Percentiles rank a stretch among this genome's conserved stretches.
phyloP scores from a whole-genome alignment of 2,113 vertebrate genomes.

The Laterallus jamaicensis region DNA sequence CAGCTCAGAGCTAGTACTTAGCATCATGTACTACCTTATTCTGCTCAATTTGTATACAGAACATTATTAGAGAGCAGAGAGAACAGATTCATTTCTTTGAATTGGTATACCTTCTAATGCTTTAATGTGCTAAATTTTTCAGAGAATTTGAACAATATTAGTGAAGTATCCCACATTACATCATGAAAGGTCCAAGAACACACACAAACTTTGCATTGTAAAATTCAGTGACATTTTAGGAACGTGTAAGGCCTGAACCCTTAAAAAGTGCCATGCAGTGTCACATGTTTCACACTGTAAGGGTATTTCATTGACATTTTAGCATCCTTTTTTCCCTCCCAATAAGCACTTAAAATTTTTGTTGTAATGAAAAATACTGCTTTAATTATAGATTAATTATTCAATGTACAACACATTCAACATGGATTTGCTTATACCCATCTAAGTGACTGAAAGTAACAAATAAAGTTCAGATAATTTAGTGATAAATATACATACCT shows the following conservation, averaged over 20 bases:
- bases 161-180: not conserved
- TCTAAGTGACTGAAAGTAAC: not conserved
- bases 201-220: not conserved
- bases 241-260: not conserved
- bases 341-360: not conserved
- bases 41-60: not conserved
- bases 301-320: not conserved
- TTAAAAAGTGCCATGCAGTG: not conserved
- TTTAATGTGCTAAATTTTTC: not conserved
- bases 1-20: not conserved
- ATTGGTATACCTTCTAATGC: not conserved
- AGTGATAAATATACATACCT: conserved; percentile 13
- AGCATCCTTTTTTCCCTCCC: not conserved
- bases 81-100: not conserved
- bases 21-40: not conserved
- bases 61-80: not conserved
- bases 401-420: not conserved
- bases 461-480: not conserved
- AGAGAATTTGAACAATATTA: not conserved
- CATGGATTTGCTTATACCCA: not conserved
- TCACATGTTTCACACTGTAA: not conserved
- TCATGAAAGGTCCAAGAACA: not conserved
- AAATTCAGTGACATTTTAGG: not conserved
- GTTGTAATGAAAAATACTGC: not conserved
- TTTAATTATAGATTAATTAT: not conserved